phyloP scores from a whole-genome alignment of 1,140 invertebrate genomes.

The Trachymyrmex cornetzi region DNA sequence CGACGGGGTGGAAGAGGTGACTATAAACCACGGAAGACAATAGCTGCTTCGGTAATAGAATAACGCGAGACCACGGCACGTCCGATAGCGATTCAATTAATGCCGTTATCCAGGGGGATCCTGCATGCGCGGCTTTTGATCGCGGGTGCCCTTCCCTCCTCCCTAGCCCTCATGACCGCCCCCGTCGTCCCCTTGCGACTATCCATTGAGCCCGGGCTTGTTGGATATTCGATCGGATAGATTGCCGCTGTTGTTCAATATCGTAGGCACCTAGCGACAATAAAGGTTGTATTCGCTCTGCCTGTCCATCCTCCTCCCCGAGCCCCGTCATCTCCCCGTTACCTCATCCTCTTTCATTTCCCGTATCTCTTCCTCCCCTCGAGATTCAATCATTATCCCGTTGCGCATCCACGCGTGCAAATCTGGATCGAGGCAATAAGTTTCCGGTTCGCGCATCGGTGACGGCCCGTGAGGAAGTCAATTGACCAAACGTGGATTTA shows the following conservation, averaged over 20 bases:
- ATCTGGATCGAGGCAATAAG: conserved; percentile 59
- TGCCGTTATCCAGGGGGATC: conserved; percentile 82
- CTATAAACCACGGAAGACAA: conserved; percentile 84
- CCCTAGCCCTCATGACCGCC: conserved; percentile 21
- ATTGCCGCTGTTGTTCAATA: conserved; percentile 79
- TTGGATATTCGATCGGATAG: conserved; percentile 82
- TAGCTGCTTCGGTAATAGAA: conserved; percentile 84
- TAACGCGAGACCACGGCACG: conserved; percentile 81
- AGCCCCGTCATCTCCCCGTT: background rate
- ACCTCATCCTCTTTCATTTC: background rate
- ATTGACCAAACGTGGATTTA: conserved; percentile 61
- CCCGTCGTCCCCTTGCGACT: conserved; percentile 43
- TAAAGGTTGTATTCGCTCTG: conserved; percentile 67
- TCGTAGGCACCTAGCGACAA: conserved; percentile 68
- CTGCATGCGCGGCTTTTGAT: conserved; percentile 81
- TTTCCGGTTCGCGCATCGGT: conserved; percentile 49
- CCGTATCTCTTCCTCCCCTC: background rate
- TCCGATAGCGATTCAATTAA: conserved; percentile 84
- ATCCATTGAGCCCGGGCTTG: conserved; percentile 70
- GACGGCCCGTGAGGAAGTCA: conserved; percentile 45
- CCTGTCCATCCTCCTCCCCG: background rate
- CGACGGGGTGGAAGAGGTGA: conserved; percentile 72
- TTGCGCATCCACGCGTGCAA: conserved; percentile 42
- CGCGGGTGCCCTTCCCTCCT: conserved; percentile 54
- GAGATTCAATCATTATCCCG: conserved; percentile 67